phyloP scores from a whole-genome alignment of 2,113 vertebrate genomes.

The Coptodon rendalli region DNA sequence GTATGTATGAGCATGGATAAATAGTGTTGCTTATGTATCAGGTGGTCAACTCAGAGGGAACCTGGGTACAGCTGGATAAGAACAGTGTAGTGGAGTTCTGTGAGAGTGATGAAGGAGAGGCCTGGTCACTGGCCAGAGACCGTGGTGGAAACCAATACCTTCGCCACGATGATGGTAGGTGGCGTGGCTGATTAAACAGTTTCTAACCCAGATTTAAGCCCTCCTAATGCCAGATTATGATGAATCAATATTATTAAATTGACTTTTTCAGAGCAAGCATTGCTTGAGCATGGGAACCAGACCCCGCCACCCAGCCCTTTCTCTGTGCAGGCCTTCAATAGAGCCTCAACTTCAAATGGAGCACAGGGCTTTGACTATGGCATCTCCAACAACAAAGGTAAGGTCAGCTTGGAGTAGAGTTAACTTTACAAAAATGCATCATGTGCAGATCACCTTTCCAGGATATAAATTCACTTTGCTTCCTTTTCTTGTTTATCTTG shows the following conservation, averaged over 20 bases:
- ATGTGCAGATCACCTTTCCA: constrained; percentile 7
- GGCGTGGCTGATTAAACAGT: neutral
- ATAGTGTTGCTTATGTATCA: constrained; percentile 77
- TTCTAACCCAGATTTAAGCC: neutral
- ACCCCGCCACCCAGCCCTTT: constrained; percentile 97
- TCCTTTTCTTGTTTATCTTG: neutral
- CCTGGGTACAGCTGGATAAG: constrained; percentile 98
- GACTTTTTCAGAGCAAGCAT: constrained; percentile 80
- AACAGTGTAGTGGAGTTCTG: constrained; percentile 99
- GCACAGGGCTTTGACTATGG: constrained; percentile 96
- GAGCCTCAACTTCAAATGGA: constrained; percentile 78
- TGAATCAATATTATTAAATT: neutral
- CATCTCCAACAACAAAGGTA: constrained; percentile 97
- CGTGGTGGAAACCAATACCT: constrained; percentile 96
- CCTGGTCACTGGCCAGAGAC: constrained; percentile 97
- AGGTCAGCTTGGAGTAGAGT: neutral
- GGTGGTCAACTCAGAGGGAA: constrained; percentile 96
- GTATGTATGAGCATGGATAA: constrained; percentile 41
- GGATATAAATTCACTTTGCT: neutral
- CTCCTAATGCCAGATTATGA: neutral
- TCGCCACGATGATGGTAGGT: constrained; percentile 92
- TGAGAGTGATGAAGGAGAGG: constrained; percentile 98
- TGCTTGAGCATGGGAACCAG: constrained; percentile 88
- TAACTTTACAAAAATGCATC: neutral
- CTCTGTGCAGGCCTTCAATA: constrained; percentile 91